Evolutionary conservation across 2,888 invertebrate genomes (phyloP).

Genomic region (Limenitis camilla): DNA sequence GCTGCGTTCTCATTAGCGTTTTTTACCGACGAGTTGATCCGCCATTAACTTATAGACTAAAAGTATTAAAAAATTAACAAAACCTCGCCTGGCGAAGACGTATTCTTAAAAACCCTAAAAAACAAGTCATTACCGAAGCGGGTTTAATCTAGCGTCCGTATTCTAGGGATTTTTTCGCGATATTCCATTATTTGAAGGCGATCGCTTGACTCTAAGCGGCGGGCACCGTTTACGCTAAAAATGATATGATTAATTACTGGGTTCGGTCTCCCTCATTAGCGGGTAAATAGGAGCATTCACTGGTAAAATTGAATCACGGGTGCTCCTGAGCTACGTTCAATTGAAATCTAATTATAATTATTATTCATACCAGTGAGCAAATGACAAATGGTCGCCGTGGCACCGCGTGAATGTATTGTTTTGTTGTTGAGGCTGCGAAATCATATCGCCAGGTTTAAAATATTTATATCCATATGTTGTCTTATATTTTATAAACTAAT

Average conservation of each 20-base stretch:
- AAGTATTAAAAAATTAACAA: conserved; percentile 61
- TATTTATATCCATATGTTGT: not conserved
- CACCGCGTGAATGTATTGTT: conserved; percentile 20
- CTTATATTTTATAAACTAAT: not conserved
- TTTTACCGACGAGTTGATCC: conserved; percentile 30
- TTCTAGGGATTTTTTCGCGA: conserved; percentile 58
- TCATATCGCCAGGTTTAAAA: not conserved
- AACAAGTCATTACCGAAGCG: conserved; percentile 72
- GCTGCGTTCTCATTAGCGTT: not conserved
- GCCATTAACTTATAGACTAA: conserved; percentile 52
- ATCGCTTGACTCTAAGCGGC: conserved; percentile 52
- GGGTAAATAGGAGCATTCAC: conserved; percentile 65
- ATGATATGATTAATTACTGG: conserved; percentile 73
- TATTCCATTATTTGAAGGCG: conserved; percentile 65
- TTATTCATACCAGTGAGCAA: conserved; percentile 48
- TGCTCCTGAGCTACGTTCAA: conserved; percentile 49
- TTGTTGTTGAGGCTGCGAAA: conserved; percentile 13
- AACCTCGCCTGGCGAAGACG: conserved; percentile 64
- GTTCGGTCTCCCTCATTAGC: conserved; percentile 67
- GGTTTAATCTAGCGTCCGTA: conserved; percentile 64
- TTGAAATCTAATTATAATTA: conserved; percentile 64
- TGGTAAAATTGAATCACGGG: conserved; percentile 70
- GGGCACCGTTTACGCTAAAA: conserved; percentile 62
- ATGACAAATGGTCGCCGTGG: conserved; percentile 29
- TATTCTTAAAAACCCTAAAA: conserved; percentile 72